phyloP scores from a whole-genome alignment of 2,888 invertebrate species.

The Tiphia femorata region DNA sequence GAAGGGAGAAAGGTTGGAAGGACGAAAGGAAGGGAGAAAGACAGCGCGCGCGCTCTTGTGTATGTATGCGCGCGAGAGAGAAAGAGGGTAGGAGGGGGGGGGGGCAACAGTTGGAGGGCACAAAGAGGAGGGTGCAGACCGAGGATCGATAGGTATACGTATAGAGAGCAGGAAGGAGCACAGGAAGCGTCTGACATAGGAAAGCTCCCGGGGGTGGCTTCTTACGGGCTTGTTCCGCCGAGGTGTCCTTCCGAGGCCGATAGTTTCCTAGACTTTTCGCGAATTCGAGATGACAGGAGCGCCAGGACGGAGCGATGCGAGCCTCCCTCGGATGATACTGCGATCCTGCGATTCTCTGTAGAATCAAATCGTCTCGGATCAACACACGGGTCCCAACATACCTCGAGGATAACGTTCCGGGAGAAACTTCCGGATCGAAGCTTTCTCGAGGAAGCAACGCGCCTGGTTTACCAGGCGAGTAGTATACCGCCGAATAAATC shows the following conservation, averaged over 20 bases:
- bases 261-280: too few relatives aligned
- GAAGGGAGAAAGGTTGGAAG: conserved; percentile 14
- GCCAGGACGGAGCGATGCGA: too few relatives aligned
- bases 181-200: conserved; percentile 61
- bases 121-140: conserved; percentile 50
- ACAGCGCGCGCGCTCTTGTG: conserved; percentile 27
- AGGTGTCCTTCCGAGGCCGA: neutral
- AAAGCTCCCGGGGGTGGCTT: conserved; percentile 53
- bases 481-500: too few relatives aligned
- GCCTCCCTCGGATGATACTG: too few relatives aligned
- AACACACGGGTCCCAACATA: too few relatives aligned
- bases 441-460: too few relatives aligned
- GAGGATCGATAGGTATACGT: conserved; percentile 59
- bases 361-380: too few relatives aligned
- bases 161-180: conserved; percentile 53
- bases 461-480: too few relatives aligned
- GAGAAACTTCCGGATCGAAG: too few relatives aligned
- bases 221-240: conserved; percentile 35
- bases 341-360: too few relatives aligned
- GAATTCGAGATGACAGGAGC: too few relatives aligned
- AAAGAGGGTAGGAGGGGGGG: conserved; percentile 22
- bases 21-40: conserved; percentile 29
- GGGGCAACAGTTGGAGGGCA: conserved; percentile 47
- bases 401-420: too few relatives aligned
- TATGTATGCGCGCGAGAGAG: conserved; percentile 42